Evolutionary conservation across 2,113 vertebrate species (phyloP).

Genomic region (Apeltes quadracus): DNA sequence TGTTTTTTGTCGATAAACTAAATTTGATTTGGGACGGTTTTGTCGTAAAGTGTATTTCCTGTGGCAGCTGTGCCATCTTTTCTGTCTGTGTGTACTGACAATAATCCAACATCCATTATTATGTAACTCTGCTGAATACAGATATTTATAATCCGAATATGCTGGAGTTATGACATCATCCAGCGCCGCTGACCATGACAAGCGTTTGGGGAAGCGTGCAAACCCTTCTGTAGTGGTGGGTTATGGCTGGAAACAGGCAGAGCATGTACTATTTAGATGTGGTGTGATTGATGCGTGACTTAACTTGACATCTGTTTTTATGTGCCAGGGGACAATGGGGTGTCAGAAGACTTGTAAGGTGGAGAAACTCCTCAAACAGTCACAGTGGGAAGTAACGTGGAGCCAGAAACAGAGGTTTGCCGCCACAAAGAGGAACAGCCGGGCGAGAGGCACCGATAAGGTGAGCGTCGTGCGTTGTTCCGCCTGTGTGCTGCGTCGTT

Average conservation of each 20-base stretch:
- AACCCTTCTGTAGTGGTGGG: constrained; percentile 71
- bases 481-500: constrained; percentile 7
- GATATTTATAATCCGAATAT: constrained; percentile 80
- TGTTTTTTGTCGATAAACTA: constrained; percentile 14
- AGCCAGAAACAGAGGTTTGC: constrained; percentile 77
- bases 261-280: constrained; percentile 32
- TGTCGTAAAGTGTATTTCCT: constrained; percentile 40
- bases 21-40: constrained; percentile 30
- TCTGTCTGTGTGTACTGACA: constrained; percentile 61
- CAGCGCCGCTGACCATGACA: constrained; percentile 62
- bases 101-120: constrained; percentile 78
- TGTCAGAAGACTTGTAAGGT: constrained; percentile 71
- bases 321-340: constrained; percentile 74
- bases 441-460: constrained; percentile 70
- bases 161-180: constrained; percentile 76
- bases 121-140: constrained; percentile 77
- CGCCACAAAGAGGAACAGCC: constrained; percentile 61
- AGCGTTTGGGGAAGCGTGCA: constrained; percentile 70
- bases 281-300: constrained; percentile 26
- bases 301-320: constrained; percentile 26
- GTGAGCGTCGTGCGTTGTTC: constrained; percentile 63
- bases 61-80: constrained; percentile 58
- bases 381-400: constrained; percentile 76
- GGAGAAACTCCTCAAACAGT: constrained; percentile 75
- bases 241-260: constrained; percentile 41